Evolutionary conservation across 2,888 invertebrate genomes (phyloP).

Genomic region (Lagria hirta): DNA sequence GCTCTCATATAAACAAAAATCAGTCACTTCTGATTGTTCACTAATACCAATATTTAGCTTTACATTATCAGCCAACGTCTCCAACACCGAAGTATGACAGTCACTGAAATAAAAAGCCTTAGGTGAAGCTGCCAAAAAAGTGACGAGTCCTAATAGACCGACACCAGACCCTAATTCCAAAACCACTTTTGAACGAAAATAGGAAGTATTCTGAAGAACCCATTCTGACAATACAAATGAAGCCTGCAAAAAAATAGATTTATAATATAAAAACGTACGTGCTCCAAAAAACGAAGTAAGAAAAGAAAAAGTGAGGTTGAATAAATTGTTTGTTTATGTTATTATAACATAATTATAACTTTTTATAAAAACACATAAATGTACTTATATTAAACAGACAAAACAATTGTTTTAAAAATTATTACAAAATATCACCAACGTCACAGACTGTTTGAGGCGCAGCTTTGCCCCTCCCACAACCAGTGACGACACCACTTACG

Average conservation of each 20-base stretch:
- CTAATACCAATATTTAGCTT: conserved; percentile 57
- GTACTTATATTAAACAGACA: too few species aligned
- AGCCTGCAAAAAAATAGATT: conserved; percentile 62
- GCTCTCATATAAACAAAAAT: conserved; percentile 11
- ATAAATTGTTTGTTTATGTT: too few species aligned
- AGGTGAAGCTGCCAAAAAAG: conserved; percentile 60
- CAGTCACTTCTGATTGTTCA: conserved; percentile 11
- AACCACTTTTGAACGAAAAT: conserved; percentile 60
- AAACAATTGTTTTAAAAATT: too few species aligned
- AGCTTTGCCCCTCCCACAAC: too few species aligned
- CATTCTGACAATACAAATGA: conserved; percentile 72
- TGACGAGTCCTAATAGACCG: conserved; percentile 70
- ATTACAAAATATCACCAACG: too few species aligned
- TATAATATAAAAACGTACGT: too few species aligned
- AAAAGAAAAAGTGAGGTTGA: too few species aligned
- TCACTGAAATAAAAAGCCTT: conserved; percentile 66
- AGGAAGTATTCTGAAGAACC: conserved; percentile 60
- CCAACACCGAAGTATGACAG: conserved; percentile 67
- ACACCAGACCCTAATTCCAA: conserved; percentile 78
- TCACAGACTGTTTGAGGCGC: too few species aligned
- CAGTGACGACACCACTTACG: neutral
- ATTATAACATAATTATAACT: too few species aligned
- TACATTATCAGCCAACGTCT: conserved; percentile 65
- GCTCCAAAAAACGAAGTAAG: too few species aligned
- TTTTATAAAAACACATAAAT: too few species aligned